Evolutionary conservation across 1,140 invertebrate species (phyloP), one percentile per base, ranked within the genome.

Genomic region (Calycopis cecrops): DNA sequence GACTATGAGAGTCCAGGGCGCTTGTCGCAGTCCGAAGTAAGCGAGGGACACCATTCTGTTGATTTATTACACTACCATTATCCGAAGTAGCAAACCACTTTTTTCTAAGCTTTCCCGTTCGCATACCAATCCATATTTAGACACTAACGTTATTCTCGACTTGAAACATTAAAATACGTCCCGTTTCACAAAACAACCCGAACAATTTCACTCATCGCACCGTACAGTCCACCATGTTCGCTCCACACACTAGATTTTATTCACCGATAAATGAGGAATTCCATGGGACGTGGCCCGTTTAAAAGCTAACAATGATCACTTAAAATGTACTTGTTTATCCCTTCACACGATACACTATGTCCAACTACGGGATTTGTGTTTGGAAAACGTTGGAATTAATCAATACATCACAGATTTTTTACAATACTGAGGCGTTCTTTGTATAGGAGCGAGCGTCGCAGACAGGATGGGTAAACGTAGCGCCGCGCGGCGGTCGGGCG

Each of bases 391-490:
- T 74, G 71, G 67, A 85, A 88, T 85, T 80, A 88, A 88, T 88
- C 86, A 85, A 88, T 88, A 88, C 85, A 86, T 85, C 79, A 85
- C 79, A 83, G 79, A 79, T 85, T 86, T 85, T 82, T 87, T 85
- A 79, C 78, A 87, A 82, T 84, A 79, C 74, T 79, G 74, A 76
- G 71, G 76, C 76, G 82, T 85, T 83, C 82, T 88, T 88, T 87
- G 84, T 88, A 85, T 74, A 69, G 65, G 67, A 75, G 67, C 73
- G 72, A 70, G 71, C 70, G 79, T 65, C 79, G 72, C 76, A 69
- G 57, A 59, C 35, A 55, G 59, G 48, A 50, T 28, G 40, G 58
- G 52, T 37, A 54, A 53, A 69, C 79, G 73, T 62, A 62, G 69
- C 79, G 71, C 78, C 70, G 69, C 69, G 77, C 83, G 79, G 78